Conservation (phyloP, 2,113 vertebrate species). For the Stegostoma tigrinum region DNA sequence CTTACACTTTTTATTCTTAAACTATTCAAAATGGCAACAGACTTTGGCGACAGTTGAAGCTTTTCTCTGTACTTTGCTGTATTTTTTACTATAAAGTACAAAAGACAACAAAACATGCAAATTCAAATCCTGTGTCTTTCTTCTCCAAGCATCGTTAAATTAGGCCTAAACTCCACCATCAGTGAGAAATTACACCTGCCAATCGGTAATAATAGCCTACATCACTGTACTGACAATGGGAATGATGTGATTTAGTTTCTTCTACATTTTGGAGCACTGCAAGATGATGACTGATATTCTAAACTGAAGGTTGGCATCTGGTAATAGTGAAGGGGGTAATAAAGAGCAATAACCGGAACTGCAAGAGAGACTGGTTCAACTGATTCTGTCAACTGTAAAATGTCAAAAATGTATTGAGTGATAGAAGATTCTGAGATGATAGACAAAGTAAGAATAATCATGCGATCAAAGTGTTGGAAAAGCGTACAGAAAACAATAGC, state of each 20-base stretch:
- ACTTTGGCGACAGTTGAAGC: too few species aligned
- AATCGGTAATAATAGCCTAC: not conserved
- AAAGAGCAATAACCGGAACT: not conserved
- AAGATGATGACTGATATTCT: not conserved
- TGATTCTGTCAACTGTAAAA: not conserved
- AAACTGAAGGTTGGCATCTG: not conserved
- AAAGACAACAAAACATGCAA: too few species aligned
- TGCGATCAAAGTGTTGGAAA: not conserved
- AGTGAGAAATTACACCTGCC: not conserved
- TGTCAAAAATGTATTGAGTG: not conserved
- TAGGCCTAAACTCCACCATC: not conserved
- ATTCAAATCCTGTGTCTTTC: not conserved
- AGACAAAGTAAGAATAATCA: not conserved
- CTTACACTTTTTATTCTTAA: too few species aligned
- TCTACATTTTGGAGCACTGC: not conserved
- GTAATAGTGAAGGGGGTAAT: not conserved
- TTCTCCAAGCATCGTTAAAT: not conserved
- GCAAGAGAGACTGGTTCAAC: not conserved
- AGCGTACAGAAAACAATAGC: not conserved
- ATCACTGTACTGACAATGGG: not conserved
- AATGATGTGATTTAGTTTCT: not conserved
- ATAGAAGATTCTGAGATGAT: not conserved
- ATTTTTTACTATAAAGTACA: too few species aligned
- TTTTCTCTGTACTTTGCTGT: too few species aligned
- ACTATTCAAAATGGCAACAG: too few species aligned